Conservation (phyloP, 2,888 invertebrate genomes). For the Eilema depressum region DNA sequence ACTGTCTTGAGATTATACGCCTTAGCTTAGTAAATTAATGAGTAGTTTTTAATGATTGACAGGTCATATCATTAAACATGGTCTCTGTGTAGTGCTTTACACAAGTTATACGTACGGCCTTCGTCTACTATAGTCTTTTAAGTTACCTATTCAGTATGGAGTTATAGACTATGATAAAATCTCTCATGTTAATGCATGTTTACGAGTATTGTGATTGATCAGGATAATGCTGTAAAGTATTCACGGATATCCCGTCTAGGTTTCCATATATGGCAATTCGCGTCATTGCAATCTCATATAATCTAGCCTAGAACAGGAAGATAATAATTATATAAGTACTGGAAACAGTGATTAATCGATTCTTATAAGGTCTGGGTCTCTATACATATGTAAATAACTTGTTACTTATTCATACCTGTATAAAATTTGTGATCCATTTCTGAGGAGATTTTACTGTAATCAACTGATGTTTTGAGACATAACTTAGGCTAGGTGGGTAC, state of each 20-base stretch:
- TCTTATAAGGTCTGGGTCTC: not conserved
- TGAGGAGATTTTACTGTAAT: too few species aligned
- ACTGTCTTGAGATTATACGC: not conserved
- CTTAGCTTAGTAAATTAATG: not conserved
- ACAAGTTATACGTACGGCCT: not conserved
- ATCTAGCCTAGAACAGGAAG: not conserved
- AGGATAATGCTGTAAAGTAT: conserved; percentile 3
- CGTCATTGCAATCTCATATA: not conserved
- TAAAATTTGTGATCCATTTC: too few species aligned
- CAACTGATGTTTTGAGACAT: too few species aligned
- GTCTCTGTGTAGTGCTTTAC: not conserved
- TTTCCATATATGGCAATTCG: not conserved
- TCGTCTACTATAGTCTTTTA: not conserved
- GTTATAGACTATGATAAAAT: not conserved
- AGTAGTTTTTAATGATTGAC: not conserved
- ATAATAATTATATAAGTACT: not conserved
- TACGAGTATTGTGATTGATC: conserved; percentile 8
- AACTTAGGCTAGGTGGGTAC: too few species aligned
- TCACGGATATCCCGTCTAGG: conserved; percentile 10
- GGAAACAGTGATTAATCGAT: not conserved
- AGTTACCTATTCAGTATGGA: not conserved
- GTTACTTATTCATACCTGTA: too few species aligned
- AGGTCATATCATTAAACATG: not conserved
- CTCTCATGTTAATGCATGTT: not conserved
- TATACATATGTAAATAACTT: not conserved